These are phyloP conservation scores for Trigoniulus corallinus DNA, from an alignment of 1,140 invertebrate genomes.

Conservation along the genomic window DNA sequence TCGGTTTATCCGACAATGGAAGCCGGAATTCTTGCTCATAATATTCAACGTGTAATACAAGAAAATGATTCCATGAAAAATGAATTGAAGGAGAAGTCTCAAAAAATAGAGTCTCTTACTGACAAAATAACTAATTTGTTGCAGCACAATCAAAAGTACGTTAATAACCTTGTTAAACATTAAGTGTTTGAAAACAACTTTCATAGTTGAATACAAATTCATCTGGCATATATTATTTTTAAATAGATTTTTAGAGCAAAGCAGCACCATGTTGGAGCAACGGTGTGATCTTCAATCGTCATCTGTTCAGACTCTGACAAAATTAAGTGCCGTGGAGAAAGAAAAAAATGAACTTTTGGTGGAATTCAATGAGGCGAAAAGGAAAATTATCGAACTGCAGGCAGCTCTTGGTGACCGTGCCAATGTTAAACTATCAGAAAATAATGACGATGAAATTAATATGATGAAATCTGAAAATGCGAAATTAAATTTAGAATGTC, in stretches of 20 bases:
- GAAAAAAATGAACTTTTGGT: slow-evolving; percentile 16
- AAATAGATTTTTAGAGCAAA: slow-evolving; percentile 28
- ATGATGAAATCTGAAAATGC: too few relatives aligned
- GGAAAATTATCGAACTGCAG: background rate
- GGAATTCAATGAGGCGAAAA: background rate
- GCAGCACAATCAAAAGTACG: slow-evolving; percentile 27
- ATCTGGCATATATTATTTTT: slow-evolving; percentile 8
- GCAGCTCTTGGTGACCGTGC: background rate
- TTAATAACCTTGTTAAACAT: too few relatives aligned
- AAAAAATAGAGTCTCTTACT: slow-evolving; percentile 27
- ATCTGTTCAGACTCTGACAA: slow-evolving; percentile 22
- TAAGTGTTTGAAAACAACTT: too few relatives aligned
- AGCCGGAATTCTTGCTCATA: slow-evolving; percentile 23
- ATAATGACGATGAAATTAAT: too few relatives aligned
- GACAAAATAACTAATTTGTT: slow-evolving; percentile 29
- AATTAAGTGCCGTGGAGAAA: slow-evolving; percentile 25
- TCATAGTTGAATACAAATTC: too few relatives aligned
- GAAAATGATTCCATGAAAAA: slow-evolving; percentile 29
- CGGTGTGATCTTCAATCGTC: slow-evolving; percentile 24
- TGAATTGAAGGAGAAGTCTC: slow-evolving; percentile 26
- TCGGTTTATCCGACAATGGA: slow-evolving; percentile 19
- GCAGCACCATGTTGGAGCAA: slow-evolving; percentile 26
- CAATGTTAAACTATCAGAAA: too few relatives aligned
- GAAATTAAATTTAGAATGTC: too few relatives aligned
- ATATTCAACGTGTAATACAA: slow-evolving; percentile 26